Conservation (phyloP, 2,113 vertebrate species). For the Albula goreensis region DNA sequence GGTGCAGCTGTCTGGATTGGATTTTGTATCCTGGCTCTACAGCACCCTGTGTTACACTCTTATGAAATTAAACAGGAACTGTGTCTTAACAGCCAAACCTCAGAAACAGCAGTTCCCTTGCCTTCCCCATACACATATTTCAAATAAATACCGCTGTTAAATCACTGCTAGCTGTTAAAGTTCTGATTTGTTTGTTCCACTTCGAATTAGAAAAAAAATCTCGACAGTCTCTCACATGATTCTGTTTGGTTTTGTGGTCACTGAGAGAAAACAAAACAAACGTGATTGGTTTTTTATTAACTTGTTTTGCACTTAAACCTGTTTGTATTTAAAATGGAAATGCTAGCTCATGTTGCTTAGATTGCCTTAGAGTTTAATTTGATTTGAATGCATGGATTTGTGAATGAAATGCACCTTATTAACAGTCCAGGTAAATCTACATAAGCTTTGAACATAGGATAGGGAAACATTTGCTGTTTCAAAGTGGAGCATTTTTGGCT, state of each 20-base stretch:
- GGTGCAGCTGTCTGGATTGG: too few relatives aligned
- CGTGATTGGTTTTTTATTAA: too few relatives aligned
- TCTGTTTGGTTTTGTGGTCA: neutral
- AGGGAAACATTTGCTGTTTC: neutral
- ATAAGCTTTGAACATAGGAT: neutral
- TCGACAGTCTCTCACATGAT: neutral
- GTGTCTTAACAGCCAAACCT: too few relatives aligned
- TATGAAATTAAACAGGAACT: too few relatives aligned
- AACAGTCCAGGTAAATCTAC: neutral
- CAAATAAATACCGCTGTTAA: too few relatives aligned
- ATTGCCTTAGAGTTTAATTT: neutral
- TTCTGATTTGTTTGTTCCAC: too few relatives aligned
- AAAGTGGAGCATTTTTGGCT: neutral
- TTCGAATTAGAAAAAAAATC: neutral
- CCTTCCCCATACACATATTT: too few relatives aligned
- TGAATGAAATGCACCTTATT: neutral
- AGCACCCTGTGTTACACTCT: too few relatives aligned
- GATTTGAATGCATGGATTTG: neutral
- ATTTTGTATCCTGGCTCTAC: too few relatives aligned
- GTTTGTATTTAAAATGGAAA: neutral
- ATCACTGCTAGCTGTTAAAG: too few relatives aligned
- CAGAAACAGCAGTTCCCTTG: too few relatives aligned
- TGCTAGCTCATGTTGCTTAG: neutral
- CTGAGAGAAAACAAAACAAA: neutral
- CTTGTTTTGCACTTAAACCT: too few relatives aligned